phyloP scores from a whole-genome alignment of 1,140 invertebrate species.

The Eupeodes corollae region DNA sequence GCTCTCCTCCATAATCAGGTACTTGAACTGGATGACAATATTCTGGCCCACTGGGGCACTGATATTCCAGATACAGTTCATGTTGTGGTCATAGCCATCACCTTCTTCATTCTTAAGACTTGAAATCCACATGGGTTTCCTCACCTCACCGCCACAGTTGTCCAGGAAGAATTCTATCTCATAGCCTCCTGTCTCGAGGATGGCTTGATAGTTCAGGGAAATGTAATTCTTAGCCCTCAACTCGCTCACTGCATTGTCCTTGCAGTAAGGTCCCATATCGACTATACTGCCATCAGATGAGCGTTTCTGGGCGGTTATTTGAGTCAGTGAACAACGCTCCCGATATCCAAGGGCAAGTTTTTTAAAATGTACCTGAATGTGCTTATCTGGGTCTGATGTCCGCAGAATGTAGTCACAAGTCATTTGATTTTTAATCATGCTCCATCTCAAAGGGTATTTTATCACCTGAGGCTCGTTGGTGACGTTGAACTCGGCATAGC shows the following conservation, averaged over 20 bases:
- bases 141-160: slow-evolving; percentile 43
- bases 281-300: slow-evolving; percentile 13
- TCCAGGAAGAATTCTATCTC: slow-evolving; percentile 40
- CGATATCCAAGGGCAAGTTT: too few species aligned
- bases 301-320: slow-evolving; percentile 51
- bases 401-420: too few species aligned
- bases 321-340: slow-evolving; percentile 33
- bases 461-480: slow-evolving; percentile 43
- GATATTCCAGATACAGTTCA: slow-evolving; percentile 67
- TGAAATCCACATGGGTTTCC: slow-evolving; percentile 33
- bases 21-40: slow-evolving; percentile 51
- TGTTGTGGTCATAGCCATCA: slow-evolving; percentile 28
- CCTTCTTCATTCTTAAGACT: slow-evolving; percentile 11
- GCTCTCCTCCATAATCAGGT: slow-evolving; percentile 41
- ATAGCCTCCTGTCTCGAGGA: slow-evolving; percentile 34
- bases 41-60: slow-evolving; percentile 55
- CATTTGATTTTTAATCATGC: slow-evolving; percentile 35
- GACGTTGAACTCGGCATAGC: slow-evolving; percentile 54
- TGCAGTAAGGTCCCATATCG: slow-evolving; percentile 21
- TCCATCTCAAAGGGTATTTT: too few species aligned
- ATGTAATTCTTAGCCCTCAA: slow-evolving; percentile 12
- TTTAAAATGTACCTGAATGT: too few species aligned
- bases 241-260: slow-evolving; percentile 15
- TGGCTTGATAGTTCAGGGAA: slow-evolving; percentile 15
- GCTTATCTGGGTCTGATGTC: too few species aligned